phyloP scores from a whole-genome alignment of 2,888 invertebrate genomes.

The Dynastes grantii region DNA sequence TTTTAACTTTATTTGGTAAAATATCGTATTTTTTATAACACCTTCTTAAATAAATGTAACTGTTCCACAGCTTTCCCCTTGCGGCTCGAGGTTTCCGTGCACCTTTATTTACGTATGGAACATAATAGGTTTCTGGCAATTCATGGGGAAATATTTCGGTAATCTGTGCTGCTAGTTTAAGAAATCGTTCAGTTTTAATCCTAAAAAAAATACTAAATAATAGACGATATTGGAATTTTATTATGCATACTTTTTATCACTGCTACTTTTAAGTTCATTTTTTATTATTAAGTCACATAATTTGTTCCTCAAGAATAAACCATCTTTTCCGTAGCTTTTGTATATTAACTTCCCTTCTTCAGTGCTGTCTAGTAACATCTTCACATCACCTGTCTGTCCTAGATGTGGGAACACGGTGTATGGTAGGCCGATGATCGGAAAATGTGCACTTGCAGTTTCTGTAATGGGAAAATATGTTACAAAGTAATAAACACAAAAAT shows the following conservation, averaged over 20 bases:
- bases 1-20: too few species aligned
- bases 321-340: slow-evolving; percentile 3
- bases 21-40: slow-evolving; percentile 4
- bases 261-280: slow-evolving; percentile 10
- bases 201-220: slow-evolving; percentile 3
- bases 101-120: slow-evolving; percentile 5
- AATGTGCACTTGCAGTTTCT: background rate
- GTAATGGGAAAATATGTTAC: too few species aligned
- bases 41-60: slow-evolving; percentile 25
- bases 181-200: background rate
- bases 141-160: background rate
- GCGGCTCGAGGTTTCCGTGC: slow-evolving; percentile 7
- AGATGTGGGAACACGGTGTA: background rate
- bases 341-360: slow-evolving; percentile 22
- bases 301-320: slow-evolving; percentile 16
- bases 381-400: background rate
- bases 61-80: slow-evolving; percentile 14
- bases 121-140: slow-evolving; percentile 20
- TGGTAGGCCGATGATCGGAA: background rate
- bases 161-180: background rate
- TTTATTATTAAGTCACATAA: slow-evolving; percentile 31
- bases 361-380: slow-evolving; percentile 3
- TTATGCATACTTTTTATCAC: background rate
- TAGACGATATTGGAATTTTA: background rate
- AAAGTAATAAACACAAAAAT: too few species aligned